These are phyloP conservation scores for Heliothis subflexa DNA, from an alignment of 1,140 invertebrate species.

Conservation along the genomic window DNA sequence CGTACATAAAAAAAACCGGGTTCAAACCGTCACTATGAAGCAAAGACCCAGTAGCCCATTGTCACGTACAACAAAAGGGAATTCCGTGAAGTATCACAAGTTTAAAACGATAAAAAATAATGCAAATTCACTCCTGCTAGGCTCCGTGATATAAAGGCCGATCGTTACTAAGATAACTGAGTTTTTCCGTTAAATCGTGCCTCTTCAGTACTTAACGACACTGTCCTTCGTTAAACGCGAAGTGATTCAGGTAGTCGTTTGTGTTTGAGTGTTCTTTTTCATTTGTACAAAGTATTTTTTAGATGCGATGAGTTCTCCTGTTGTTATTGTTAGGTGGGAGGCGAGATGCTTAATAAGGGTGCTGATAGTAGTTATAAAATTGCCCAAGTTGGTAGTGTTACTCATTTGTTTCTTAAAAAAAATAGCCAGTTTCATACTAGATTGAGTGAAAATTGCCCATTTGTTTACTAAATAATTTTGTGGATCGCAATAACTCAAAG, in stretches of 20 bases:
- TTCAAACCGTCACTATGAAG: conserved; percentile 57
- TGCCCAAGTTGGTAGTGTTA: too few relatives aligned
- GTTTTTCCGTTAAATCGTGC: conserved; percentile 79
- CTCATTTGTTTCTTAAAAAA: too few relatives aligned
- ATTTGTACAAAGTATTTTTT: conserved; percentile 63
- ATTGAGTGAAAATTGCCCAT: too few relatives aligned
- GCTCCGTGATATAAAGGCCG: conserved; percentile 67
- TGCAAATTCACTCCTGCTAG: conserved; percentile 78
- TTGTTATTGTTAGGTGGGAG: conserved; percentile 56
- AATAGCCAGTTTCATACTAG: too few relatives aligned
- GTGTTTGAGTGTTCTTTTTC: conserved; percentile 68
- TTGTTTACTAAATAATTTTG: too few relatives aligned
- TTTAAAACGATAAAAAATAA: conserved; percentile 80
- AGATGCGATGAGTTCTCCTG: conserved; percentile 67
- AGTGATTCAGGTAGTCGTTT: conserved; percentile 82
- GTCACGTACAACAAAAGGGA: conserved; percentile 55
- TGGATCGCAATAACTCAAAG: too few relatives aligned
- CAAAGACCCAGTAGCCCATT: conserved; percentile 57
- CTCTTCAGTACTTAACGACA: conserved; percentile 74
- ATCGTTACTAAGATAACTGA: conserved; percentile 81
- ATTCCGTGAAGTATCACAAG: conserved; percentile 54
- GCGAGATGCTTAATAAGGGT: not conserved
- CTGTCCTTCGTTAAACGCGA: conserved; percentile 78
- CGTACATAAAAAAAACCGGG: conserved; percentile 48
- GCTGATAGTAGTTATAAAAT: not conserved